These are phyloP conservation scores for Garrulus glandarius DNA, from an alignment of 2,797 vertebrate genomes.

Conservation along the genomic window DNA sequence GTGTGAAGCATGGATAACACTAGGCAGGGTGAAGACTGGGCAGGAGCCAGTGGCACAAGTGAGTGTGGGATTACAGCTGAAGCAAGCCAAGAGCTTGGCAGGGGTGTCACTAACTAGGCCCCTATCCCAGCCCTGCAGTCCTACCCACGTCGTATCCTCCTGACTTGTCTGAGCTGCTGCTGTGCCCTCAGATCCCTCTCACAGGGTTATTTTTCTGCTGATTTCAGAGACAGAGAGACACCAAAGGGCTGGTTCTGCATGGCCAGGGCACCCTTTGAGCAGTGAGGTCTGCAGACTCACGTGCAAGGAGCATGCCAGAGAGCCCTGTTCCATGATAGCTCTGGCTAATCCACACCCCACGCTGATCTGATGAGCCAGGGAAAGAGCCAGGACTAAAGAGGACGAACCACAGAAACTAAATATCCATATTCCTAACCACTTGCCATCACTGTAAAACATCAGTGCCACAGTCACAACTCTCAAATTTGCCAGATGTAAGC, in stretches of 20 bases:
- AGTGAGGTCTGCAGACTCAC: neutral
- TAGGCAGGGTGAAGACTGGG: neutral
- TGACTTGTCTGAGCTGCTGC: neutral
- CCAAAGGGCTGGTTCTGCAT: fast-evolving
- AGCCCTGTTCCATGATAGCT: neutral
- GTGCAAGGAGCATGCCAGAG: neutral
- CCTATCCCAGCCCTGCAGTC: neutral
- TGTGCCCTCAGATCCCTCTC: neutral
- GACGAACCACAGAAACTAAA: neutral
- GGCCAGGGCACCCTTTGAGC: neutral
- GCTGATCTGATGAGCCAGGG: neutral
- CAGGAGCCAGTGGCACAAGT: neutral
- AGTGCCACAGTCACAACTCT: neutral
- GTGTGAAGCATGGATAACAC: neutral
- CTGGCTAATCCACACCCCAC: fast-evolving
- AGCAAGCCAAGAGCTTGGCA: neutral
- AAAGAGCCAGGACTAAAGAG: neutral
- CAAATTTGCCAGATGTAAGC: neutral
- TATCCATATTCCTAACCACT: neutral
- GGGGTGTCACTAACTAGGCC: neutral
- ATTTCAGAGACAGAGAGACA: neutral
- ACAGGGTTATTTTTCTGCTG: neutral
- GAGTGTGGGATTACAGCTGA: neutral
- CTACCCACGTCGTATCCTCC: fast-evolving
- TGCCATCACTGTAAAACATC: neutral